These are phyloP conservation scores for Aleiodes sp. DNA, from an alignment of 1,140 invertebrate genomes.

Conservation along the genomic window DNA sequence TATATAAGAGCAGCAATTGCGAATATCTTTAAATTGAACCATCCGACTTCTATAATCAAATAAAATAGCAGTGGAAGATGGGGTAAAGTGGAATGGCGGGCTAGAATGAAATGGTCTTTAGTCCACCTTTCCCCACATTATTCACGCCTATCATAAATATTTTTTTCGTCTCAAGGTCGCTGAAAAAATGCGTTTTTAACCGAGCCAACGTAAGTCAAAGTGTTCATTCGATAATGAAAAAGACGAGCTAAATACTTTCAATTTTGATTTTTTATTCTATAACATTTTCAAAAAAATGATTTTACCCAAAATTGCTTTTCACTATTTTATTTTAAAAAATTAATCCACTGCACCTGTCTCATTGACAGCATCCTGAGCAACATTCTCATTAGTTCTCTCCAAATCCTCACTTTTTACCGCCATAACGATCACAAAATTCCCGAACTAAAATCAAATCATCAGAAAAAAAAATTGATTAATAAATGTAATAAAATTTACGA, in stretches of 20 bases:
- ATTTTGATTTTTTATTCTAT: too few relatives aligned
- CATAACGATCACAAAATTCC: background rate
- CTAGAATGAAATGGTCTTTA: background rate
- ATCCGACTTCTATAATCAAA: conserved; percentile 63
- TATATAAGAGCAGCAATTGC: conserved; percentile 66
- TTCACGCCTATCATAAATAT: too few relatives aligned
- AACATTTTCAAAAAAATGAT: background rate
- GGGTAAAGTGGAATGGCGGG: background rate
- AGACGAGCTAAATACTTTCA: too few relatives aligned
- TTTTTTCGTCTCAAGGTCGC: too few relatives aligned
- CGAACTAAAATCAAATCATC: background rate
- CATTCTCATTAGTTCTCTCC: conserved; percentile 29
- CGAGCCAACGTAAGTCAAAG: too few relatives aligned
- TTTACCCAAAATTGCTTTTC: background rate
- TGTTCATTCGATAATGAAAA: too few relatives aligned
- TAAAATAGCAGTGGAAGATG: background rate
- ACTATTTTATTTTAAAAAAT: background rate
- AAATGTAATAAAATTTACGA: too few relatives aligned
- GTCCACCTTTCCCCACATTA: too few relatives aligned
- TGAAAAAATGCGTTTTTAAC: too few relatives aligned
- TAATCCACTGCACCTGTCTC: conserved; percentile 40
- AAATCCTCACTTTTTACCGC: background rate
- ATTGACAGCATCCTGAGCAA: conserved; percentile 44
- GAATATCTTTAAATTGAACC: conserved; percentile 66
- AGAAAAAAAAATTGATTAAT: background rate